Evolutionary conservation across 2,113 vertebrate species (phyloP).

Genomic region (Corythaixoides concolor): DNA sequence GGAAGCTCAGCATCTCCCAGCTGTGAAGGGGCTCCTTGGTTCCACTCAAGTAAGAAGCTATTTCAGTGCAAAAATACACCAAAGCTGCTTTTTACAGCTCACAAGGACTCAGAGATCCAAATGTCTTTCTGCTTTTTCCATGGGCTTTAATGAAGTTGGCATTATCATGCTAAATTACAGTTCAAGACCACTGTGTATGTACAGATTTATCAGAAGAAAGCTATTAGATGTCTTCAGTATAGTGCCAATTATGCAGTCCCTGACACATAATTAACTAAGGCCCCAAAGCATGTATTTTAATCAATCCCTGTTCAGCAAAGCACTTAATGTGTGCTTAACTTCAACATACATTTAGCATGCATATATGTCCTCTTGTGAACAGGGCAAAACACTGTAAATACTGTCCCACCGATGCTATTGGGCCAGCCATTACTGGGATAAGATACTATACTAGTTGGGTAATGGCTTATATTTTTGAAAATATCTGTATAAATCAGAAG

Average conservation of each 20-base stretch:
- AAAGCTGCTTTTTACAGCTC: neutral
- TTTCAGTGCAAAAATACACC: neutral
- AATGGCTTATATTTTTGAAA: neutral
- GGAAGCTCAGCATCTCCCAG: neutral
- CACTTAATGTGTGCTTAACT: neutral
- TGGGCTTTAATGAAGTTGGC: neutral
- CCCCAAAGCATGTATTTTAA: conserved; percentile 47
- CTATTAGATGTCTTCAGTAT: neutral
- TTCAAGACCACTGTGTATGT: neutral
- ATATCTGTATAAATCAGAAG: neutral
- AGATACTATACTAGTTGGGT: neutral
- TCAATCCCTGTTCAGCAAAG: conserved; percentile 25
- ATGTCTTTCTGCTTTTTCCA: neutral
- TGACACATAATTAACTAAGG: conserved; percentile 47
- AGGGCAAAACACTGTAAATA: neutral
- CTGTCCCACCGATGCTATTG: neutral
- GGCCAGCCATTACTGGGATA: neutral
- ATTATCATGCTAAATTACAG: conserved; percentile 12
- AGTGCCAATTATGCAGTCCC: neutral
- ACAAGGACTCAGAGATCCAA: neutral
- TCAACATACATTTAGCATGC: neutral
- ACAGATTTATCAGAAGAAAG: conserved; percentile 13
- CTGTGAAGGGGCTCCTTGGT: neutral
- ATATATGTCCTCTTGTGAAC: neutral
- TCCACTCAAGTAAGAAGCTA: neutral